phyloP scores from a whole-genome alignment of 2,797 vertebrate species.

The Peromyscus melanophrys region DNA sequence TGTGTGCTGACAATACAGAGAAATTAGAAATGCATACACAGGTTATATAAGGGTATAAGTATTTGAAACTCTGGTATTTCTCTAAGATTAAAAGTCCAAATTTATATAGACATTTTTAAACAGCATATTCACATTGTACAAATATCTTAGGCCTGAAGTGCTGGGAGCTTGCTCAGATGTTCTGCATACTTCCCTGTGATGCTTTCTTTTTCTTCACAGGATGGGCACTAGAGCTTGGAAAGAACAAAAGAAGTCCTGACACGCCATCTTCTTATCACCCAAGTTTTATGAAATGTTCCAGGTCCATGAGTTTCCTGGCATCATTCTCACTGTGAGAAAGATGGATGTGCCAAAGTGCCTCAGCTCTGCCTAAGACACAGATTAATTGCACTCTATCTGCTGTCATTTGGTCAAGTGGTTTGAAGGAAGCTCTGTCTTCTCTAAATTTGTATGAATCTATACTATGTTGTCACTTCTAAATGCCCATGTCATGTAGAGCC shows the following conservation, averaged over 20 bases:
- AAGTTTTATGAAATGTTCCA: not conserved
- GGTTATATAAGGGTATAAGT: not conserved
- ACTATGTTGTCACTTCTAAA: not conserved
- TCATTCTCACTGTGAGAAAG: not conserved
- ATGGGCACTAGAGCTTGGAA: not conserved
- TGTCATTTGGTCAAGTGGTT: not conserved
- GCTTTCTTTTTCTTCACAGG: not conserved
- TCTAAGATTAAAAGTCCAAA: not conserved
- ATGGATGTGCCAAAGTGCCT: not conserved
- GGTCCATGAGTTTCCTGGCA: not conserved
- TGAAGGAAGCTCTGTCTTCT: not conserved
- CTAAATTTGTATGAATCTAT: not conserved
- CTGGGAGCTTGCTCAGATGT: not conserved
- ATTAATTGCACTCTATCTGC: not conserved
- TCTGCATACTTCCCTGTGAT: not conserved
- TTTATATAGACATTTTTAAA: not conserved
- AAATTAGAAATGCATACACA: not conserved
- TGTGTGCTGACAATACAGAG: not conserved
- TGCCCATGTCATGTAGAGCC: not conserved
- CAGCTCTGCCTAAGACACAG: not conserved
- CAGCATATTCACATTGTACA: not conserved
- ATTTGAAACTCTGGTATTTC: conserved; percentile 1
- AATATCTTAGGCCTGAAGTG: not conserved
- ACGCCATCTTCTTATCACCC: not conserved
- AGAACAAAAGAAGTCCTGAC: not conserved